Evolutionary conservation across 2,888 invertebrate genomes (phyloP).

Genomic region (Drosophila pseudotakahashii): DNA sequence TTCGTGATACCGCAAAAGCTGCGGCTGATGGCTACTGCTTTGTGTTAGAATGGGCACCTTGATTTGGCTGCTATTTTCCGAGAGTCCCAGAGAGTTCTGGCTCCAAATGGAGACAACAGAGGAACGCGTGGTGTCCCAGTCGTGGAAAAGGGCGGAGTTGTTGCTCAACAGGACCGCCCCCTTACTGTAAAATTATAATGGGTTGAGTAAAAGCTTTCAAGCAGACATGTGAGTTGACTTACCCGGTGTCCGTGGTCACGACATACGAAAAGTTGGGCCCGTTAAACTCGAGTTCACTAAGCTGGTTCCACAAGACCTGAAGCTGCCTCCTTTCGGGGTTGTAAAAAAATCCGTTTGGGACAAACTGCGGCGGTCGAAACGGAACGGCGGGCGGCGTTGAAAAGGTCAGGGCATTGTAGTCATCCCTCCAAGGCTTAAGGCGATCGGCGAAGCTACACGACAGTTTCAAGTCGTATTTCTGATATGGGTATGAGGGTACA

Average conservation of each 20-base stretch:
- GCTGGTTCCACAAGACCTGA: background rate
- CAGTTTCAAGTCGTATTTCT: background rate
- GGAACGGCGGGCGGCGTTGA: background rate
- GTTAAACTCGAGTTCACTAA: background rate
- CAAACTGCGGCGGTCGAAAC: background rate
- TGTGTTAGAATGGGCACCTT: background rate
- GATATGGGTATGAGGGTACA: background rate
- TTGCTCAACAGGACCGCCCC: background rate
- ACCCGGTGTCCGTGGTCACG: background rate
- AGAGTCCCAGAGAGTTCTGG: background rate
- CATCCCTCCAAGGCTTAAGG: background rate
- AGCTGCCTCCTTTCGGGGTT: background rate
- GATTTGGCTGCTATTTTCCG: background rate
- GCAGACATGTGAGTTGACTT: background rate
- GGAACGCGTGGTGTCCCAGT: background rate
- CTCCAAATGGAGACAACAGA: background rate
- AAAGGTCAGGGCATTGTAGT: background rate
- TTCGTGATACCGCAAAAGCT: background rate
- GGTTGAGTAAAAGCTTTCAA: background rate
- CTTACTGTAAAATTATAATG: background rate
- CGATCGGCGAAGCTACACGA: background rate
- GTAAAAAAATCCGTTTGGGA: background rate
- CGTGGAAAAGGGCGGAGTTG: background rate
- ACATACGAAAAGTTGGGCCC: background rate
- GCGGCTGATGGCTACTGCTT: background rate